Evolutionary conservation across 2,888 invertebrate genomes (phyloP).

Genomic region (Clivina fossor): DNA sequence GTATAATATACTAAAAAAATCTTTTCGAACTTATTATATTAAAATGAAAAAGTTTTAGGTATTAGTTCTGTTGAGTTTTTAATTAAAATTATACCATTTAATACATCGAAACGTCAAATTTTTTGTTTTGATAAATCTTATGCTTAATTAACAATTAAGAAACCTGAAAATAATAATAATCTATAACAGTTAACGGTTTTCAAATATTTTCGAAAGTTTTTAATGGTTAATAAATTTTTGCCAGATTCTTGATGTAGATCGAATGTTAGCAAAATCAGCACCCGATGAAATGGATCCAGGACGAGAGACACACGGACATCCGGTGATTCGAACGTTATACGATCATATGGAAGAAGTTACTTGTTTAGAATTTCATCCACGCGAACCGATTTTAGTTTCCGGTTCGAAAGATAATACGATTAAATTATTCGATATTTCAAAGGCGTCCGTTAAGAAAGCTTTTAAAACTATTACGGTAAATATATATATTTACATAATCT

Average conservation of each 20-base stretch:
- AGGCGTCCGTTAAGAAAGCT: slow-evolving; percentile 97
- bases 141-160: no score
- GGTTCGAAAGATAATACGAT: slow-evolving; percentile 93
- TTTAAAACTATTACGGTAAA: slow-evolving; percentile 88
- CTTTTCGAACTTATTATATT: no score
- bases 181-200: neutral
- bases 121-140: no score
- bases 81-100: no score
- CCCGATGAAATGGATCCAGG: slow-evolving; percentile 84
- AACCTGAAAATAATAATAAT: no score
- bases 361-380: slow-evolving; percentile 94
- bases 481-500: no score
- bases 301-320: slow-evolving; percentile 90
- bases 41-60: no score
- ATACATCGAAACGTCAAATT: no score
- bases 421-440: slow-evolving; percentile 96
- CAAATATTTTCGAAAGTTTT: neutral
- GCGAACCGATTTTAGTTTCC: slow-evolving; percentile 90
- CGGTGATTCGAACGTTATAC: slow-evolving; percentile 95
- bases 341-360: slow-evolving; percentile 98
- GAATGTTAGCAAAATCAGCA: slow-evolving; percentile 98
- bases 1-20: no score
- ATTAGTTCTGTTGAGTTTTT: no score
- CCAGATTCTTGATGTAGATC: slow-evolving; percentile 94
- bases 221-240: slow-evolving; percentile 7